These are phyloP conservation scores for Actias luna DNA, from an alignment of 2,888 invertebrate genomes.

Conservation along the genomic window DNA sequence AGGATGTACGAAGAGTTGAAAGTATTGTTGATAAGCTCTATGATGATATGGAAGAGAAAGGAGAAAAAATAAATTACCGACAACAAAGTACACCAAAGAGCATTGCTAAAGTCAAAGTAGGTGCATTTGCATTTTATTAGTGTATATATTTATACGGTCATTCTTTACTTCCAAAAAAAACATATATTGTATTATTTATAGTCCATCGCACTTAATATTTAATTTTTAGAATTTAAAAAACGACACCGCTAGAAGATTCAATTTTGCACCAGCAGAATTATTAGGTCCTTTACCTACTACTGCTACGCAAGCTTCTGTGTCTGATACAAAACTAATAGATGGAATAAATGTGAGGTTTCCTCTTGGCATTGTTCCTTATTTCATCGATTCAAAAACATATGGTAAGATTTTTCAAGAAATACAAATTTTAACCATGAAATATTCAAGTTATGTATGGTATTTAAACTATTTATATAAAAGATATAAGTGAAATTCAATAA, in stretches of 20 bases:
- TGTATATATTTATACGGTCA: constrained; percentile 15
- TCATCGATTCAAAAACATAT: constrained; percentile 65
- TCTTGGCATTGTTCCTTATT: constrained; percentile 65
- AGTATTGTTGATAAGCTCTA: constrained; percentile 63
- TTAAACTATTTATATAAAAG: too few species aligned
- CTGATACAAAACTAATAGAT: constrained; percentile 4
- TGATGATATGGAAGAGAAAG: constrained; percentile 53
- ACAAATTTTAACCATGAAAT: neutral
- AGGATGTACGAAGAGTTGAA: constrained; percentile 52
- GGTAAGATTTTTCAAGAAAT: constrained; percentile 38
- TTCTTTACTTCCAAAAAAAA: too few species aligned
- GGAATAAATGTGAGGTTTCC: constrained; percentile 21
- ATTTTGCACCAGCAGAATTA: constrained; percentile 51
- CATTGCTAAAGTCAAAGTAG: constrained; percentile 13
- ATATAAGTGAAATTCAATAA: too few species aligned
- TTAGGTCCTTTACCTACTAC: constrained; percentile 26
- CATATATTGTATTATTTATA: too few species aligned
- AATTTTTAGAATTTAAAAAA: constrained; percentile 24
- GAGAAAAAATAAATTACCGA: constrained; percentile 46
- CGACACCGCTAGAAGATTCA: constrained; percentile 41
- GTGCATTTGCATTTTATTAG: constrained; percentile 21
- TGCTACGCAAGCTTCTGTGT: constrained; percentile 4
- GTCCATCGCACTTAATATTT: too few species aligned
- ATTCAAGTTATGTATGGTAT: too few species aligned
- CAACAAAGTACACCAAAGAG: constrained; percentile 30